Conservation (phyloP, 2,113 vertebrate genomes). For the Vidua chalybeata region DNA sequence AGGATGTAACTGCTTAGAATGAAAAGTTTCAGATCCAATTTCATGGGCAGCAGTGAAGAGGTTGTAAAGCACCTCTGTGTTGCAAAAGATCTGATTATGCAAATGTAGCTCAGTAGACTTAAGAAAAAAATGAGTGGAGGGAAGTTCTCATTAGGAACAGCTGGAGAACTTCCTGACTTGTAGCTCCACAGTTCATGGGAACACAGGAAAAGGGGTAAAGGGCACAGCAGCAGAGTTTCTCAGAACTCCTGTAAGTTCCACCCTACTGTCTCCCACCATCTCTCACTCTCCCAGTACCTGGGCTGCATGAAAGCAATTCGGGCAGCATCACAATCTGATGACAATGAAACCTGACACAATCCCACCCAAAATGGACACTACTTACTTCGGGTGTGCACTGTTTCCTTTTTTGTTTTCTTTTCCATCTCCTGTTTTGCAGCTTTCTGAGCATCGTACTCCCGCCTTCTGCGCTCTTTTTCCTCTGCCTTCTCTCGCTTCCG, state of each 20-base stretch:
- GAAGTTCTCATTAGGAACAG: not conserved
- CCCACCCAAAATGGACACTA: not conserved
- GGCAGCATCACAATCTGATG: not conserved
- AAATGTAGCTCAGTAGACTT: not conserved
- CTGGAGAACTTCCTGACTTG: not conserved
- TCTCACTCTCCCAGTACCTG: not conserved
- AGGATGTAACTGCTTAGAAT: not conserved
- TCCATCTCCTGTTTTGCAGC: slow-evolving; percentile 84
- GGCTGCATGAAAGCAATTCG: not conserved
- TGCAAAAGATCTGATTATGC: not conserved
- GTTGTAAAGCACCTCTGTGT: not conserved
- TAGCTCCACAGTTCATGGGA: not conserved
- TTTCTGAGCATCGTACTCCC: slow-evolving; percentile 89
- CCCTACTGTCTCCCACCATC: not conserved
- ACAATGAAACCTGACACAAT: not conserved
- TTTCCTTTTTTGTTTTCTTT: slow-evolving; percentile 84
- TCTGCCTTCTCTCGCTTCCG: slow-evolving; percentile 92
- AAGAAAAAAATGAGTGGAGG: not conserved
- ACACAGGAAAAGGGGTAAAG: not conserved
- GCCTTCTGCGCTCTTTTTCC: slow-evolving; percentile 91
- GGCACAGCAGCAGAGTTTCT: not conserved
- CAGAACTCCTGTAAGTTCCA: not conserved
- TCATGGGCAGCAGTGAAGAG: not conserved
- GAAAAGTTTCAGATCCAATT: not conserved
- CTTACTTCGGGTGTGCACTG: slow-evolving; percentile 76